These are phyloP conservation scores for Spilarctia lutea DNA, from an alignment of 2,888 invertebrate species.

Conservation along the genomic window DNA sequence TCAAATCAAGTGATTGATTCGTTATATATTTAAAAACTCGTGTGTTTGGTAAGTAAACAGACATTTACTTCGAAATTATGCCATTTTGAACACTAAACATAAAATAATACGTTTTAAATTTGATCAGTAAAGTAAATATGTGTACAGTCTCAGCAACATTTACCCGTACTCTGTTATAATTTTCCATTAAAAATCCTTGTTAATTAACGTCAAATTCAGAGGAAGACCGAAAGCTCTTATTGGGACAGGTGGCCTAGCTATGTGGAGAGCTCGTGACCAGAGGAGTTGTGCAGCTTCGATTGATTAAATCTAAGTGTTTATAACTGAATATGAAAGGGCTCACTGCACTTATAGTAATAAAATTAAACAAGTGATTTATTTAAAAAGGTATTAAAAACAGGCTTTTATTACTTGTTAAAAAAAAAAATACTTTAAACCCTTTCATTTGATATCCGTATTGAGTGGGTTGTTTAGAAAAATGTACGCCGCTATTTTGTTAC, in stretches of 20 bases:
- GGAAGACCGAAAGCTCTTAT: constrained; percentile 19
- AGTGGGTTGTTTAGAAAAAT: too few relatives aligned
- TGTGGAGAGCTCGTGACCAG: constrained; percentile 12
- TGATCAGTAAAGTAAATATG: not conserved
- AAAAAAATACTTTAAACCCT: too few relatives aligned
- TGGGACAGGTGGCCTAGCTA: constrained; percentile 11
- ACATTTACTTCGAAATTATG: not conserved
- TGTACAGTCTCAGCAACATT: not conserved
- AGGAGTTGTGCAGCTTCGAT: constrained; percentile 17
- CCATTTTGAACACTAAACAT: not conserved
- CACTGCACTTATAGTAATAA: not conserved
- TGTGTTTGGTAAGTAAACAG: not conserved
- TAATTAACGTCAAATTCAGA: constrained; percentile 24
- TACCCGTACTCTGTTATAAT: not conserved
- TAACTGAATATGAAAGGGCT: not conserved
- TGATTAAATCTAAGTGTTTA: constrained; percentile 5
- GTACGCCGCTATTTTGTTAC: too few relatives aligned
- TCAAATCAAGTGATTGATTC: not conserved
- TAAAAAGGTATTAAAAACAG: too few relatives aligned
- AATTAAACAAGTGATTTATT: too few relatives aligned
- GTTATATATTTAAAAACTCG: not conserved
- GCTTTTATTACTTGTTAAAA: too few relatives aligned
- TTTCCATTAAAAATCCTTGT: constrained; percentile 10
- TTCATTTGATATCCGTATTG: too few relatives aligned
- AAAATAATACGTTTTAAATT: not conserved